These are phyloP conservation scores for Laothoe populi DNA, from an alignment of 2,888 invertebrate species.

Conservation along the genomic window DNA sequence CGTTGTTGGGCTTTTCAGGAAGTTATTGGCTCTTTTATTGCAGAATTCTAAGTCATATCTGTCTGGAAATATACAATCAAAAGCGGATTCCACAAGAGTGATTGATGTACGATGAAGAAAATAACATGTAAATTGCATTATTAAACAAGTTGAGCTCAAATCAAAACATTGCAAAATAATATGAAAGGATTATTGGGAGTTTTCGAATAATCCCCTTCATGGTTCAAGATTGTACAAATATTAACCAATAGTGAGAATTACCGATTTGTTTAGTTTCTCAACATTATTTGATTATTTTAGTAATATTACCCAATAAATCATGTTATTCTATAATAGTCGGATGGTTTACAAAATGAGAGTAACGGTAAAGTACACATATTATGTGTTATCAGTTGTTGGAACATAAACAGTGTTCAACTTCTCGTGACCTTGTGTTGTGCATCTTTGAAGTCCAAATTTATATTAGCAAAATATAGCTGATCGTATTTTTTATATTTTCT, in stretches of 20 bases:
- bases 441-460: slow-evolving; percentile 18
- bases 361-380: slow-evolving; percentile 13
- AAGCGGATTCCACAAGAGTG: too few species aligned
- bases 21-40: too few species aligned
- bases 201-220: neutral
- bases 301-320: slow-evolving; percentile 19
- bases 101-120: too few species aligned
- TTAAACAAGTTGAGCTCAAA: neutral
- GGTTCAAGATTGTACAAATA: neutral
- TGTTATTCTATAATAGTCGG: slow-evolving; percentile 6
- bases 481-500: neutral
- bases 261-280: slow-evolving; percentile 16
- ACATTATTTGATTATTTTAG: slow-evolving; percentile 24
- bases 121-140: too few species aligned
- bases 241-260: slow-evolving; percentile 12
- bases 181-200: neutral
- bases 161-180: neutral
- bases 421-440: slow-evolving; percentile 10
- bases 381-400: slow-evolving; percentile 17
- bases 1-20: too few species aligned
- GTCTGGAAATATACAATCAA: too few species aligned
- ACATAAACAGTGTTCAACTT: slow-evolving; percentile 10
- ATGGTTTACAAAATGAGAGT: slow-evolving; percentile 2
- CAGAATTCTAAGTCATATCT: too few species aligned
- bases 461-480: slow-evolving; percentile 3